These are phyloP conservation scores for Agrilus biguttatus DNA, from an alignment of 2,888 invertebrate species.

Conservation along the genomic window DNA sequence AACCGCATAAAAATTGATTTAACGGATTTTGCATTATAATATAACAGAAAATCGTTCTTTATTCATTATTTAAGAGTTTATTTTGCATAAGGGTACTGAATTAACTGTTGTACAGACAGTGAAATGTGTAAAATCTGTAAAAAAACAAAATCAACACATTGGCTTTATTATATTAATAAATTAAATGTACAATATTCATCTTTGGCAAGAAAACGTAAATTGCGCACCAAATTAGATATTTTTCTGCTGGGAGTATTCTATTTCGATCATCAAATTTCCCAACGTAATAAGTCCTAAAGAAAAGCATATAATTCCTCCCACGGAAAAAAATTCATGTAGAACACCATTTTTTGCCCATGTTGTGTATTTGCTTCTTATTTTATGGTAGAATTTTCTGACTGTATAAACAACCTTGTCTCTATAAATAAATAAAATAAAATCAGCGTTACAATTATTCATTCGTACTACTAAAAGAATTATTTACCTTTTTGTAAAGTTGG, in stretches of 20 bases:
- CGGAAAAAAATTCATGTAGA: constrained; percentile 21
- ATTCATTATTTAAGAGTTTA: too few relatives aligned
- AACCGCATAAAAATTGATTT: too few relatives aligned
- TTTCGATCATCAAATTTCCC: constrained; percentile 24
- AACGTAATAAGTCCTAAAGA: constrained; percentile 23
- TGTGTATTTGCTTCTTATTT: constrained; percentile 14
- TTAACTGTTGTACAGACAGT: too few relatives aligned
- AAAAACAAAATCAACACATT: too few relatives aligned
- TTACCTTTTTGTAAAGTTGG: constrained; percentile 9
- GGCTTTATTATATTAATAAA: too few relatives aligned
- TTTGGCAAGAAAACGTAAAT: too few relatives aligned
- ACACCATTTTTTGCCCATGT: constrained; percentile 19
- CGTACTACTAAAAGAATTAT: background rate
- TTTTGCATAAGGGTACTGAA: too few relatives aligned
- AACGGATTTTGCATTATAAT: too few relatives aligned
- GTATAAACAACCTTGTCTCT: constrained; percentile 15
- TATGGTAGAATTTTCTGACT: constrained; percentile 10
- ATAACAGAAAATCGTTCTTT: too few relatives aligned
- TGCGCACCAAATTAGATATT: too few relatives aligned
- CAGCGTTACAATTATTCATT: background rate
- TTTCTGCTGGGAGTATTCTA: constrained; percentile 13
- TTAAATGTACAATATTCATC: too few relatives aligned
- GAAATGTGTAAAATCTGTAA: too few relatives aligned
- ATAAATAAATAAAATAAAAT: constrained; percentile 9
- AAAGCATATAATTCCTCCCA: constrained; percentile 26